phyloP scores from a whole-genome alignment of 2,113 vertebrate genomes.

The Sylvietta virens region DNA sequence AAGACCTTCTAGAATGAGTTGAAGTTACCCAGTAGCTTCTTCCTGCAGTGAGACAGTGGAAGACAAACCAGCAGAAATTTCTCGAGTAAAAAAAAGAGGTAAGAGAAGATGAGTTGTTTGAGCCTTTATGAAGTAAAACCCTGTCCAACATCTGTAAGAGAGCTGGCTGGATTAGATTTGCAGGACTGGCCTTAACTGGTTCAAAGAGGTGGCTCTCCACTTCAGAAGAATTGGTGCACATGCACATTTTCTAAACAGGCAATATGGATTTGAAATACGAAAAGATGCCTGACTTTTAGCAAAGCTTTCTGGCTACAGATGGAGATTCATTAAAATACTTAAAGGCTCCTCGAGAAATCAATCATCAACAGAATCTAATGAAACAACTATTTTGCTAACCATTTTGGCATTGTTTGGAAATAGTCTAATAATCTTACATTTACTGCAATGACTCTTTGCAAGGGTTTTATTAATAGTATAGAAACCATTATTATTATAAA shows the following conservation, averaged over 20 bases:
- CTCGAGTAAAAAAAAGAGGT: not conserved
- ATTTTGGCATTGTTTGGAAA: conserved; percentile 48
- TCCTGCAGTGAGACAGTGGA: not conserved
- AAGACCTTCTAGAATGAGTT: not conserved
- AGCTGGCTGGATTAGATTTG: not conserved
- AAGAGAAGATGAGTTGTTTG: not conserved
- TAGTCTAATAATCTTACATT: conserved; percentile 39
- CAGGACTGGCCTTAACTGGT: not conserved
- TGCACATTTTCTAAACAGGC: not conserved
- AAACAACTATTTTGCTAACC: conserved; percentile 46
- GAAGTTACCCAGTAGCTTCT: not conserved
- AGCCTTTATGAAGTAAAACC: not conserved
- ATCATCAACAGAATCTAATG: conserved; percentile 36
- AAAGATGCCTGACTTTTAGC: not conserved
- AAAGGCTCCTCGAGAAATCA: not conserved
- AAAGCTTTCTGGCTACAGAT: not conserved
- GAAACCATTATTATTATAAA: conserved; percentile 36
- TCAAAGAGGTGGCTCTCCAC: not conserved
- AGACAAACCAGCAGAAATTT: not conserved
- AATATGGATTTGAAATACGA: not conserved
- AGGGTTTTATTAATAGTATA: conserved; percentile 8
- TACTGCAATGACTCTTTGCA: conserved; percentile 35
- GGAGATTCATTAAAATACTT: conserved; percentile 14
- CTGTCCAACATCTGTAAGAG: not conserved
- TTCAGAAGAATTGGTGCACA: not conserved